Evolutionary conservation across 2,888 invertebrate genomes (phyloP), one percentile per base, ranked within the genome.

Genomic region (Anodontia alba): DNA sequence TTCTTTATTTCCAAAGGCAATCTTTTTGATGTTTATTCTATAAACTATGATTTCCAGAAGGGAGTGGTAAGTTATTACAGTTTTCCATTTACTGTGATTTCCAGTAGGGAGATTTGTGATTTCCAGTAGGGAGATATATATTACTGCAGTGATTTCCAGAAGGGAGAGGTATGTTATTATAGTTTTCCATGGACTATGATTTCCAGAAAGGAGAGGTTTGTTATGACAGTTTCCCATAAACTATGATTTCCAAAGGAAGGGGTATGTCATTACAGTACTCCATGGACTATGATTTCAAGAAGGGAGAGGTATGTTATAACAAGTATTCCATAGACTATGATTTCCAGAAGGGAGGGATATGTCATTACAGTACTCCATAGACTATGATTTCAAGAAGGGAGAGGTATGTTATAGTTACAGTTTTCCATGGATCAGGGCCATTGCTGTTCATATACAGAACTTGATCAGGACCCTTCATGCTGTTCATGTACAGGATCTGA

Each of bases 191-290:
- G 95, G 99, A 99, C 95, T 99, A 99, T 95, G 99, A 99, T 95
- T 99, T 99, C 96, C 99, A 99, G 95, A 98, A 98, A 92, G 99
- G 98, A 96, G 99, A 98, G 95, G 89, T 89, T 82, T 29, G 33
- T 3, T n/a, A n/a, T n/a, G 98, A 95, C 99, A 99, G 95, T 99
- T 95, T 93, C 95, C 95, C 79, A 96, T 99, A 95, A 99, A 99
- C 95, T 99, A 99, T 95, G 99, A 99, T 95, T 99, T 99, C 96
- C 99, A 99, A 98, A 98, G 92, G 99, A 98, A 96, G 99, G 98
- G 95, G 89, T 89, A 83, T 29, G 33, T 3, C n/a, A 95, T 96
- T 99, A 88, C 99, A 99, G 95, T 99, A 95, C 93, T 95, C 95
- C 79, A 96, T 99, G 95, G 99, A 99, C 95, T 99, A 99, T 95